phyloP scores from a whole-genome alignment of 2,797 vertebrate genomes.

The Gymnodraco acuticeps region DNA sequence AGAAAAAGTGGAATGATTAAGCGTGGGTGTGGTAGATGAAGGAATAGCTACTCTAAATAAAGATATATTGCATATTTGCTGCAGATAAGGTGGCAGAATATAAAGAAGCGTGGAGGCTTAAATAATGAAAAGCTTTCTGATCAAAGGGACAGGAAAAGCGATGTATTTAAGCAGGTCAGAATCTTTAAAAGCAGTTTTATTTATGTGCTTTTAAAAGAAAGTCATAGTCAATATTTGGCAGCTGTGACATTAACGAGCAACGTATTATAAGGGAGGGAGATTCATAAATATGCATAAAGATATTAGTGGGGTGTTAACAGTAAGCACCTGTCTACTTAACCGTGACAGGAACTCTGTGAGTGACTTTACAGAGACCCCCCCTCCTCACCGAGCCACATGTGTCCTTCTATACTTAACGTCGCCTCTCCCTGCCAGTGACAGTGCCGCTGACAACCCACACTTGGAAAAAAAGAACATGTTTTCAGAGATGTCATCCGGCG shows the following conservation, averaged over 20 bases:
- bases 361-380: conserved; percentile 92
- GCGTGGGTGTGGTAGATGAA: conserved; percentile 55
- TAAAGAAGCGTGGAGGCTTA: conserved; percentile 70
- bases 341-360: conserved; percentile 95
- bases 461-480: conserved; percentile 78
- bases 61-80: conserved; percentile 76
- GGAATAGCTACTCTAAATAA: conserved; percentile 75
- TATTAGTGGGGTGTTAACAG: conserved; percentile 97
- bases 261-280: conserved; percentile 91
- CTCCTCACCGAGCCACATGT: conserved; percentile 88
- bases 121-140: conserved; percentile 81
- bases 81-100: conserved; percentile 69
- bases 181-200: conserved; percentile 93
- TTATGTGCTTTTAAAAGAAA: conserved; percentile 92
- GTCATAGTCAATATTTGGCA: conserved; percentile 91
- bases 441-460: conserved; percentile 82
- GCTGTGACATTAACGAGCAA: conserved; percentile 96
- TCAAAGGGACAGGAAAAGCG: conserved; percentile 83
- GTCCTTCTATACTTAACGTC: conserved; percentile 93
- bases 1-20: conserved; percentile 49
- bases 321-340: conserved; percentile 98
- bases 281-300: conserved; percentile 98
- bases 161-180: conserved; percentile 89
- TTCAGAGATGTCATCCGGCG: conserved; percentile 78
- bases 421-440: conserved; percentile 79